Evolutionary conservation across 2,888 invertebrate species (phyloP).

Genomic region (Melanargia galathea): DNA sequence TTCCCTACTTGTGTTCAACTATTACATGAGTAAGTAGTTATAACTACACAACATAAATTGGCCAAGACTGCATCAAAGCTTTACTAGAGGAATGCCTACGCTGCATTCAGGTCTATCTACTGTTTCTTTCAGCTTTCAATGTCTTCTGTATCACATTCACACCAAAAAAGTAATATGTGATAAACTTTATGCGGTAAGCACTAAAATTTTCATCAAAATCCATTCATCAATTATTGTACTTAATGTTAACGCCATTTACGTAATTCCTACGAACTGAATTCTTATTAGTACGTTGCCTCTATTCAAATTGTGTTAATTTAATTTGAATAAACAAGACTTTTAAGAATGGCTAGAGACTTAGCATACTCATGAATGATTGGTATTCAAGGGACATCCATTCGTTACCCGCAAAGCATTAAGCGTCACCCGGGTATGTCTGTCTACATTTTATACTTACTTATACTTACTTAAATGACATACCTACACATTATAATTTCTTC

Average conservation of each 20-base stretch:
- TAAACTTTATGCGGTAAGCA: no score
- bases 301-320: constrained; percentile 11
- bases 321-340: constrained; percentile 21
- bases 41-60: no score
- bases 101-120: no score
- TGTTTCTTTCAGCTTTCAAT: no score
- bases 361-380: constrained; percentile 27
- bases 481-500: no score
- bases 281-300: not conserved
- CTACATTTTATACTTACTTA: no score
- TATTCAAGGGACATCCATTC: constrained; percentile 33
- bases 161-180: not conserved
- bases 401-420: constrained; percentile 26
- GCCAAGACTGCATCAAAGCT: no score
- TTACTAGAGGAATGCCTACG: no score
- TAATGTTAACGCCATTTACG: not conserved
- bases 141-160: no score
- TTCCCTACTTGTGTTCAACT: no score
- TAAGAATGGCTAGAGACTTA: constrained; percentile 29
- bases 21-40: no score
- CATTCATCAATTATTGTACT: not conserved
- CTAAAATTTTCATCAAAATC: not conserved
- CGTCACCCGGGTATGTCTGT: not conserved
- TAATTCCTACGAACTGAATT: not conserved
- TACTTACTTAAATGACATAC: no score